phyloP scores from a whole-genome alignment of 2,888 invertebrate species.

The Netelia virgata region DNA sequence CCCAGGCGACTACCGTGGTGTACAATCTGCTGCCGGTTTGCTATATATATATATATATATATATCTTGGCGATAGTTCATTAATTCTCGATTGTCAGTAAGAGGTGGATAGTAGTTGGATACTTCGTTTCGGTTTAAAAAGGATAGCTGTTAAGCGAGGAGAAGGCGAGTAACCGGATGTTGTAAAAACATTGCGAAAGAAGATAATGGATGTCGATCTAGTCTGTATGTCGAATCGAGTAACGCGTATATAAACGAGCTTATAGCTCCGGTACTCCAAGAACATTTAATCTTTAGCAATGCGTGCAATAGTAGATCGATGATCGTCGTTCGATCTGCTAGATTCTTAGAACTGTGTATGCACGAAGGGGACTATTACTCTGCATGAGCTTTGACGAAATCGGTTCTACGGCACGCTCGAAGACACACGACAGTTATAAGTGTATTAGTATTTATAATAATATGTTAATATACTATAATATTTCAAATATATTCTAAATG shows the following conservation, averaged over 20 bases:
- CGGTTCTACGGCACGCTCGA: neutral
- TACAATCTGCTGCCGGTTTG: neutral
- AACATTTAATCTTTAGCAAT: neutral
- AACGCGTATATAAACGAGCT: neutral
- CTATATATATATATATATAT: constrained; percentile 1
- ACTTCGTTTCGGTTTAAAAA: constrained; percentile 44
- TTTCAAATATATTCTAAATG: too few species aligned
- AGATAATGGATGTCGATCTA: constrained; percentile 51
- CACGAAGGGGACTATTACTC: constrained; percentile 7
- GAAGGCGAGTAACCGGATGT: constrained; percentile 51
- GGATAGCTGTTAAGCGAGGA: neutral
- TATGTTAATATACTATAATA: neutral
- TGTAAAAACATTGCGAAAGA: constrained; percentile 60
- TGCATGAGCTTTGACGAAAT: constrained; percentile 44
- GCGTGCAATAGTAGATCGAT: constrained; percentile 4
- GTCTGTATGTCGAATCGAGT: constrained; percentile 24
- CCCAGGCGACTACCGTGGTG: constrained; percentile 27
- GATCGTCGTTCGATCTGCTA: constrained; percentile 21
- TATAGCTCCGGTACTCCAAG: constrained; percentile 19
- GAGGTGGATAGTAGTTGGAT: constrained; percentile 16
- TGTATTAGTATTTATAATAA: neutral
- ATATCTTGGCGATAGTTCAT: constrained; percentile 43
- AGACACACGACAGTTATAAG: neutral
- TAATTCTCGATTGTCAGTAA: constrained; percentile 56
- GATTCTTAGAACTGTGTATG: constrained; percentile 22